These are phyloP conservation scores for Pseudopipra pipra DNA, from an alignment of 2,113 vertebrate genomes.

Conservation along the genomic window DNA sequence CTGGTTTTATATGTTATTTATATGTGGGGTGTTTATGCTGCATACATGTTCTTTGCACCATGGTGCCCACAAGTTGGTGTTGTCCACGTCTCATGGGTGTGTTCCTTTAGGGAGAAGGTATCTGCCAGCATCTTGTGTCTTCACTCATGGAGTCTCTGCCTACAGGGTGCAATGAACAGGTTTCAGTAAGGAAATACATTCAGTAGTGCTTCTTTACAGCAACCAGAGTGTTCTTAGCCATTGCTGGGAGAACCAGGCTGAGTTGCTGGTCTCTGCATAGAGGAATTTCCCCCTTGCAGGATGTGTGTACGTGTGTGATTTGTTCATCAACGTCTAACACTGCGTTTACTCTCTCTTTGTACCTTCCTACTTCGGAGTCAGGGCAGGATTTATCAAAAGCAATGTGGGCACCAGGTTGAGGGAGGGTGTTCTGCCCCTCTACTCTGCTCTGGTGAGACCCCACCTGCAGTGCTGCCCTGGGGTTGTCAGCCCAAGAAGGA, in stretches of 20 bases:
- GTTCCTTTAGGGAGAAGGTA: neutral
- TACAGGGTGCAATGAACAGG: neutral
- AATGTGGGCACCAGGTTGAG: neutral
- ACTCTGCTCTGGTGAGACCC: neutral
- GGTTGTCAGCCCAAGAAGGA: neutral
- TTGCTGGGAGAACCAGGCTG: neutral
- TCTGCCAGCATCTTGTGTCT: neutral
- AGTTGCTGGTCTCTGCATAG: neutral
- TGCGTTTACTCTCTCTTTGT: neutral
- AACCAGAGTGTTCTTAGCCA: neutral
- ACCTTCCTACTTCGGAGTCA: neutral
- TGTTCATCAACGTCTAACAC: neutral
- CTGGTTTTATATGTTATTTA: neutral
- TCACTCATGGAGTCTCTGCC: neutral
- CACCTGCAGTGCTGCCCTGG: neutral
- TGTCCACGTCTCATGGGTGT: fast-evolving
- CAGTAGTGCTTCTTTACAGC: neutral
- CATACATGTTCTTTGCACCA: fast-evolving
- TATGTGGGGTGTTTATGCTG: neutral
- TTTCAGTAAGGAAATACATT: neutral
- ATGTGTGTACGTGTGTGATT: neutral
- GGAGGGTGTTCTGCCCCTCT: neutral
- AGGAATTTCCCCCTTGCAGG: neutral
- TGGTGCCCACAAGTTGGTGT: neutral
- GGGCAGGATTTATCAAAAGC: neutral